These are phyloP conservation scores for Muscicapa striata DNA, from an alignment of 2,797 vertebrate genomes.

Conservation along the genomic window DNA sequence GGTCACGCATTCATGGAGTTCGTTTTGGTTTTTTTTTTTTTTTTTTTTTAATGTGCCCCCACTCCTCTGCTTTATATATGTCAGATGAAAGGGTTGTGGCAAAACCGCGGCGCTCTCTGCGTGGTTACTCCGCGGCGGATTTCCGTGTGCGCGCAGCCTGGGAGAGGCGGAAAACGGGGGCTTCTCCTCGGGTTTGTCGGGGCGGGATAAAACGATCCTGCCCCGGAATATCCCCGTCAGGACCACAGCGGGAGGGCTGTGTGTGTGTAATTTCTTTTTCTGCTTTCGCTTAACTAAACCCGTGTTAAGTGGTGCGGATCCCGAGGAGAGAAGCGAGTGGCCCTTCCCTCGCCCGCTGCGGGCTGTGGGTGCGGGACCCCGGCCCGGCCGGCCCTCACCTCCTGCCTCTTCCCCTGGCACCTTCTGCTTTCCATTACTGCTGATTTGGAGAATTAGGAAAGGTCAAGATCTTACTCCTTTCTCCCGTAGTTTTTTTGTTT, in stretches of 20 bases:
- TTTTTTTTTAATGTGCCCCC: not conserved
- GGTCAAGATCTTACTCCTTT: conserved; percentile 49
- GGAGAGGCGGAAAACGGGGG: not conserved
- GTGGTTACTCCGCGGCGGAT: not conserved
- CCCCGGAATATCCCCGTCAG: not conserved
- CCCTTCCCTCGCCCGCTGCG: not conserved
- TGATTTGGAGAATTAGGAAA: conserved; percentile 57
- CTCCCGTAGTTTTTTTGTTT: conserved; percentile 19
- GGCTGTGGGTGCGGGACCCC: not conserved
- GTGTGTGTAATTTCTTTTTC: not conserved
- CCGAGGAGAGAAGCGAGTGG: not conserved
- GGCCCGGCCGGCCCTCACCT: not conserved
- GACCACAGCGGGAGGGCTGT: not conserved
- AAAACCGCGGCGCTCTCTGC: not conserved
- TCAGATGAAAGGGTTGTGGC: not conserved
- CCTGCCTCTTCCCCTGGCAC: conserved; percentile 8
- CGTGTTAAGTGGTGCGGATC: not conserved
- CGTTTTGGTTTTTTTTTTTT: too few relatives aligned
- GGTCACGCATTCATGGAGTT: not conserved
- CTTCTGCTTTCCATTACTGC: conserved; percentile 54
- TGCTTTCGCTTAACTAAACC: not conserved
- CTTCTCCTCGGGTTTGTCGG: not conserved
- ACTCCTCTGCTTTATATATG: not conserved
- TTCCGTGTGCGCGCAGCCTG: not conserved
- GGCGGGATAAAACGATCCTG: not conserved